phyloP scores from a whole-genome alignment of 2,113 vertebrate species.

The Gymnarchus niloticus region DNA sequence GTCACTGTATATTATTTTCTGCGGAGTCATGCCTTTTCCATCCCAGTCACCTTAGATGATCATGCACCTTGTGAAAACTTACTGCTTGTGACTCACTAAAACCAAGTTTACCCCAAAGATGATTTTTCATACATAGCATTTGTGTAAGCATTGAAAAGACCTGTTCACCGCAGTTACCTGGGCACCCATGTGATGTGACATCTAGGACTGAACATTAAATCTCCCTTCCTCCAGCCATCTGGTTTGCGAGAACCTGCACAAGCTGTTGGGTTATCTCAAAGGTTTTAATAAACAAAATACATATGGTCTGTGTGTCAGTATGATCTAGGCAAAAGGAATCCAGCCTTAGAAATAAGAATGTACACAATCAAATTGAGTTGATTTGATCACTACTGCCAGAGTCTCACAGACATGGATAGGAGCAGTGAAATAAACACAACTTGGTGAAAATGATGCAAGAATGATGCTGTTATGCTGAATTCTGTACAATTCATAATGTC shows the following conservation, averaged over 20 bases:
- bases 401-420: slow-evolving; percentile 42
- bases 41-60: neutral
- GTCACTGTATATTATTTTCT: neutral
- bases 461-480: neutral
- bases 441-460: slow-evolving; percentile 39
- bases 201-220: neutral
- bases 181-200: neutral
- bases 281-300: neutral
- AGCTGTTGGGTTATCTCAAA: neutral
- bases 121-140: neutral
- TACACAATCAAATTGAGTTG: slow-evolving; percentile 49
- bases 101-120: neutral
- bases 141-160: neutral
- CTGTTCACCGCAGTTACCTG: neutral
- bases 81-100: neutral
- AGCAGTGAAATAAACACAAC: slow-evolving; percentile 46
- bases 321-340: neutral
- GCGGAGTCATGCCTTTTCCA: neutral
- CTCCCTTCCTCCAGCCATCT: neutral
- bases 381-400: slow-evolving; percentile 47
- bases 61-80: neutral
- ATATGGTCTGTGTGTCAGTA: neutral
- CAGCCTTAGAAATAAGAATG: neutral
- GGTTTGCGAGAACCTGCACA: neutral
- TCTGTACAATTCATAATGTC: slow-evolving; percentile 53